Conservation (phyloP, 2,797 vertebrate species). For the Protonibea diacanthus region DNA sequence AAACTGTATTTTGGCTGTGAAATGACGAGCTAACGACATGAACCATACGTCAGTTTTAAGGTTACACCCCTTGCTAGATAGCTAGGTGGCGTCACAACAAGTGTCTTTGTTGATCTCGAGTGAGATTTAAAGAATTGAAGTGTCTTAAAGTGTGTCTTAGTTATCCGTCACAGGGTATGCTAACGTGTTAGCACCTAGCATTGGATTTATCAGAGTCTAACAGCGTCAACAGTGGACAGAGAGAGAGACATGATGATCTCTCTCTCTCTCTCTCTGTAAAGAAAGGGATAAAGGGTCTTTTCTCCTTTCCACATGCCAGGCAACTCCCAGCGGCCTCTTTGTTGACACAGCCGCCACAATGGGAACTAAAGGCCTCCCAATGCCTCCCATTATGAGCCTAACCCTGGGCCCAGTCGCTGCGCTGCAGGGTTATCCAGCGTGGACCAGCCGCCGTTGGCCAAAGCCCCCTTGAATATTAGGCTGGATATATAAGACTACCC, state of each 20-base stretch:
- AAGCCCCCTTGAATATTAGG: conserved; percentile 72
- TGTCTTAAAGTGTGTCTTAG: background rate
- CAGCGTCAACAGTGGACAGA: conserved; percentile 1
- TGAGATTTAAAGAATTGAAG: too few species aligned
- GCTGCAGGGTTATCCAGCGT: conserved; percentile 67
- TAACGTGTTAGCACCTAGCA: conserved; percentile 9
- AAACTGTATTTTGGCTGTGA: too few species aligned
- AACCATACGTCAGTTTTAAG: too few species aligned
- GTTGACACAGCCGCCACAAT: conserved; percentile 97
- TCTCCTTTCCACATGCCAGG: conserved; percentile 88
- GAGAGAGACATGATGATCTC: conserved; percentile 20
- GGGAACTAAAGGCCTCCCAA: conserved; percentile 88
- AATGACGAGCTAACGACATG: too few species aligned
- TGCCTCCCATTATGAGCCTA: conserved; percentile 75
- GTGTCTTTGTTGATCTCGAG: too few species aligned
- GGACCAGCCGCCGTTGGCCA: conserved; percentile 61
- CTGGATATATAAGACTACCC: conserved; percentile 71
- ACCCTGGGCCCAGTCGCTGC: conserved; percentile 63
- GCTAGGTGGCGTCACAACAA: too few species aligned
- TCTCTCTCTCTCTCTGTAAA: conserved; percentile 45
- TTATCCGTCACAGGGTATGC: too few species aligned
- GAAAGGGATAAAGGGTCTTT: conserved; percentile 58
- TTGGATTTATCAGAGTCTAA: background rate
- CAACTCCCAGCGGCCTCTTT: conserved; percentile 93
- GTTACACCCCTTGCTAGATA: too few species aligned